phyloP scores from a whole-genome alignment of 2,797 vertebrate genomes.

The Onychomys torridus region DNA sequence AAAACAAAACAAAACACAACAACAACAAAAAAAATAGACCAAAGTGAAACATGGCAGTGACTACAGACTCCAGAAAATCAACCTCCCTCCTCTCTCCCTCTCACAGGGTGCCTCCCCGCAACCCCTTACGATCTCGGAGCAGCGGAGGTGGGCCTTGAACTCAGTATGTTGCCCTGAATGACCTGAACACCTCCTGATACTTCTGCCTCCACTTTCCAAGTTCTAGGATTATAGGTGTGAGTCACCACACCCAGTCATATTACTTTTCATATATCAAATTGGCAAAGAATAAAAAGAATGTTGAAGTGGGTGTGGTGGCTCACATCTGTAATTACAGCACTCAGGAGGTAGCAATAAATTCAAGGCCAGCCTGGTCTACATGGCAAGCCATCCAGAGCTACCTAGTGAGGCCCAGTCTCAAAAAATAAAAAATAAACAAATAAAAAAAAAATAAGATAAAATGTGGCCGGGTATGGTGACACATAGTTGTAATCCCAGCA shows the following conservation, averaged over 20 bases:
- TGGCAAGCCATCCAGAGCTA: not conserved
- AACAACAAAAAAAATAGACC: too few relatives aligned
- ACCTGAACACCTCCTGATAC: not conserved
- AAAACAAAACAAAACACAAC: too few relatives aligned
- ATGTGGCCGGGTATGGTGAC: too few relatives aligned
- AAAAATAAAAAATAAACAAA: not conserved
- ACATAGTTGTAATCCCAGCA: too few relatives aligned
- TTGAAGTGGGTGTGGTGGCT: not conserved
- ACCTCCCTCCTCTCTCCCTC: not conserved
- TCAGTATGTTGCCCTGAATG: not conserved
- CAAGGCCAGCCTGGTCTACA: not conserved
- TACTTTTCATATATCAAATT: not conserved
- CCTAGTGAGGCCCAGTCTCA: not conserved
- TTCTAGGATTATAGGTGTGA: not conserved
- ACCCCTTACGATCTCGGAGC: not conserved
- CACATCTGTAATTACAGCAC: not conserved
- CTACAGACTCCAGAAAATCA: not conserved
- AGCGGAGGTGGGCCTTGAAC: not conserved
- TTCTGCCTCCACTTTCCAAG: not conserved
- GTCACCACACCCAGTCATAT: not conserved
- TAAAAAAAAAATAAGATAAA: too few relatives aligned
- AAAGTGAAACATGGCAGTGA: not conserved
- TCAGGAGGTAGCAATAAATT: not conserved
- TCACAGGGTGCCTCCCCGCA: not conserved
- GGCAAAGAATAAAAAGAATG: not conserved